Percentiles rank a stretch among this genome's conserved stretches.
These are phyloP conservation scores for Eristalis intricaria DNA, from an alignment of 2,888 invertebrate species.

Conservation along the genomic window DNA sequence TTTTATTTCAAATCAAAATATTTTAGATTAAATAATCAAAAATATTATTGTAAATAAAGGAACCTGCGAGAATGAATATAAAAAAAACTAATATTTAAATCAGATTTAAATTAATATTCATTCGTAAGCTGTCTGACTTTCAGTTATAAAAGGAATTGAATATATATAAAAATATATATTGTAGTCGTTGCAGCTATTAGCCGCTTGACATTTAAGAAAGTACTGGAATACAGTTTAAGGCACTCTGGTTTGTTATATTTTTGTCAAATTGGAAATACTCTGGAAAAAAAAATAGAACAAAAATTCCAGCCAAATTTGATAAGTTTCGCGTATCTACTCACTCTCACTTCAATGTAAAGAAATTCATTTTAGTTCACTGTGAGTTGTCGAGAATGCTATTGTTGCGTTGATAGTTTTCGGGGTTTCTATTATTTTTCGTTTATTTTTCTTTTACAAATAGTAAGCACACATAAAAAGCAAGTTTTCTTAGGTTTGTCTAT, in stretches of 20 bases:
- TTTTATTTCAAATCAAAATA: too few species aligned
- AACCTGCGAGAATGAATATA: too few species aligned
- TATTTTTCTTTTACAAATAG: constrained; percentile 4
- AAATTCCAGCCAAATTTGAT: constrained; percentile 5
- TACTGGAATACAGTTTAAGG: background rate
- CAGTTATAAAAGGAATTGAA: too few species aligned
- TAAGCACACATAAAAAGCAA: background rate
- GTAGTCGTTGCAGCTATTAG: too few species aligned
- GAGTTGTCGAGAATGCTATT: constrained; percentile 45
- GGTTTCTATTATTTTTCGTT: background rate
- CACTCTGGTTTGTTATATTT: background rate
- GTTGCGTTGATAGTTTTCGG: background rate
- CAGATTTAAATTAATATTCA: too few species aligned
- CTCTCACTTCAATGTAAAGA: background rate
- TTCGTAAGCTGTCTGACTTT: too few species aligned
- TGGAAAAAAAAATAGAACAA: background rate
- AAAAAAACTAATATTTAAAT: too few species aligned
- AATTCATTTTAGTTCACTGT: constrained; percentile 60
- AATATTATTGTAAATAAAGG: too few species aligned
- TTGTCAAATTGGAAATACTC: background rate
- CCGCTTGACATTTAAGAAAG: too few species aligned
- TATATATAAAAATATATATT: too few species aligned
- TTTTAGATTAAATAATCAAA: too few species aligned
- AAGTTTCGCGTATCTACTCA: background rate
- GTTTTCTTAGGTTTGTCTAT: background rate